Percentiles rank a stretch among this genome's conserved stretches.
Evolutionary conservation across 2,888 invertebrate genomes (phyloP).

Genomic region (Branchinecta sandiegonensis): DNA sequence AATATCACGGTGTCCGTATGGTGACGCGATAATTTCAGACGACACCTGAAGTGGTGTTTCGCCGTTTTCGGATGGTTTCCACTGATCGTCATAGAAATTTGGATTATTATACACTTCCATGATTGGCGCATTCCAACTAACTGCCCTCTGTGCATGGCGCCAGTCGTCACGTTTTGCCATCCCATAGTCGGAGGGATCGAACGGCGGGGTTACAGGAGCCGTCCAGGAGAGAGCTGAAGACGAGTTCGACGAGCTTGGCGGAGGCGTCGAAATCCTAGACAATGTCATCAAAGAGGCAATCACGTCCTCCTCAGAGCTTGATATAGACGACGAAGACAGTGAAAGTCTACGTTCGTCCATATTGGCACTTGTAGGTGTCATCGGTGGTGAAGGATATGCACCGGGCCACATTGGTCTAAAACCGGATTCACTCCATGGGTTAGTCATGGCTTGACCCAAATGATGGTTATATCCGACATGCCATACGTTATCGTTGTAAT

Average conservation of each 20-base stretch:
- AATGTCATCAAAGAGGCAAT: conserved; percentile 14
- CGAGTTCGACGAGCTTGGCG: conserved; percentile 20
- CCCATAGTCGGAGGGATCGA: conserved; percentile 29
- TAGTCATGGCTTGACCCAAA: background rate
- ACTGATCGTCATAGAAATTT: background rate
- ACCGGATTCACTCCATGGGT: background rate
- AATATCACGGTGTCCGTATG: conserved; percentile 56
- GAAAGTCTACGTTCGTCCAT: conserved; percentile 2
- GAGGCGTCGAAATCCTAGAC: conserved; percentile 11
- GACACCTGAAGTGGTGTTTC: conserved; percentile 46
- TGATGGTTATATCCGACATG: background rate
- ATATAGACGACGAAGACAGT: background rate
- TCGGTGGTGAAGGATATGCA: conserved; percentile 10
- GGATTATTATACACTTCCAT: background rate
- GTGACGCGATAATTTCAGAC: conserved; percentile 59
- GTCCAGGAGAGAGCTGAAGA: conserved; percentile 26
- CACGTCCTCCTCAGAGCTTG: conserved; percentile 12
- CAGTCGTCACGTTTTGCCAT: background rate
- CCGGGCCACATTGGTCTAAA: background rate
- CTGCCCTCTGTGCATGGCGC: background rate
- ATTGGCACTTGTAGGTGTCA: conserved; percentile 9
- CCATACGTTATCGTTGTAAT: background rate
- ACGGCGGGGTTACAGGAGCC: conserved; percentile 29
- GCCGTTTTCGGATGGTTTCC: conserved; percentile 1
- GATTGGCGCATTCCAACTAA: too few relatives aligned